Percentiles rank a stretch among this genome's conserved stretches.
phyloP scores from a whole-genome alignment of 1,140 invertebrate genomes.

The Drosophila bocqueti region DNA sequence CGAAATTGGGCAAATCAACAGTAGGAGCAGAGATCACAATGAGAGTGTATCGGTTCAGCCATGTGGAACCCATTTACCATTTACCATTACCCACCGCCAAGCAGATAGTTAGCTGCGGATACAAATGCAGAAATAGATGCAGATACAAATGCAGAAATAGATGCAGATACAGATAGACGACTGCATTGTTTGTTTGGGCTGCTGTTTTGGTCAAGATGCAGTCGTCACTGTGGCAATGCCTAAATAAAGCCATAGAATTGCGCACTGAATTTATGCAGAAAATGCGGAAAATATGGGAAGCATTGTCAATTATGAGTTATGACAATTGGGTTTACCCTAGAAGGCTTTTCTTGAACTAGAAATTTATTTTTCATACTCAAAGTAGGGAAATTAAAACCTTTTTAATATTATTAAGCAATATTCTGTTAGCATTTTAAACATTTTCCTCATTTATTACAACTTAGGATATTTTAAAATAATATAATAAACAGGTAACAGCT shows the following conservation, averaged over 20 bases:
- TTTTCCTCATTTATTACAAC: rapidly evolving
- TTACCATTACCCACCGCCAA: conserved; percentile 27
- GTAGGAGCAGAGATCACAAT: conserved; percentile 35
- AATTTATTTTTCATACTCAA: neutral
- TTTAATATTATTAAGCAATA: neutral
- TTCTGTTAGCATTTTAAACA: neutral
- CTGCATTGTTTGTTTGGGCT: conserved; percentile 24
- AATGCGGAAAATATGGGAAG: conserved; percentile 22
- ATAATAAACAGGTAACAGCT: no score
- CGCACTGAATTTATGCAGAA: conserved; percentile 39
- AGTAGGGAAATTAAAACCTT: no score
- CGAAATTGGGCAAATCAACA: conserved; percentile 80
- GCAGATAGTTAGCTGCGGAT: conserved; percentile 36
- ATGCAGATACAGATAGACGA: conserved; percentile 5
- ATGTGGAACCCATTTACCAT: conserved; percentile 58
- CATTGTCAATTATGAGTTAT: conserved; percentile 4
- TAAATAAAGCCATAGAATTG: conserved; percentile 53
- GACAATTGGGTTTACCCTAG: neutral
- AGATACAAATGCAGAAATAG: conserved; percentile 17
- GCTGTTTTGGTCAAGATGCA: conserved; percentile 22
- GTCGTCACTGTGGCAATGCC: conserved; percentile 30
- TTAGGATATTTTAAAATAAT: neutral
- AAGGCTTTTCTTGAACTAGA: neutral
- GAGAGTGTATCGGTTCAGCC: conserved; percentile 40
- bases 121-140: conserved; percentile 17